Percentiles rank a stretch among this genome's conserved stretches.
Conservation (phyloP, 2,797 vertebrate genomes). For the Scolopax rusticola region DNA sequence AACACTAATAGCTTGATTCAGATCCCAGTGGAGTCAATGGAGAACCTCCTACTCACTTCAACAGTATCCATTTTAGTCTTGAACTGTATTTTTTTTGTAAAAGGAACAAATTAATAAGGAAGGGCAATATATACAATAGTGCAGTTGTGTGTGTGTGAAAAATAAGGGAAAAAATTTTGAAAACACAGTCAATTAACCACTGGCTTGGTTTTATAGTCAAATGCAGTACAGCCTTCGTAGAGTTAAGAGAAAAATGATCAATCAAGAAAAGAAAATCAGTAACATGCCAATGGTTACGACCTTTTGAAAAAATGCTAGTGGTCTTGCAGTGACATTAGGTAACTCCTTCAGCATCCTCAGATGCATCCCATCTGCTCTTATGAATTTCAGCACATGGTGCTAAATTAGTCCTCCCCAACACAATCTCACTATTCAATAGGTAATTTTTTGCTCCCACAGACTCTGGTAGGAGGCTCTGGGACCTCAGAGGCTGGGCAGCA, state of each 20-base stretch:
- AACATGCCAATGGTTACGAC: background rate
- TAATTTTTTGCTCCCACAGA: background rate
- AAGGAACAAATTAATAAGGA: background rate
- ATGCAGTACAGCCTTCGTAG: background rate
- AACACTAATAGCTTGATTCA: background rate
- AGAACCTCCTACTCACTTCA: background rate
- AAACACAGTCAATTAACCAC: background rate
- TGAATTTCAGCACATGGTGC: background rate
- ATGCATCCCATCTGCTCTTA: background rate
- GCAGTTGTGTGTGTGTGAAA: background rate
- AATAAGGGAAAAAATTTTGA: background rate
- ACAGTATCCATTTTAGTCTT: background rate
- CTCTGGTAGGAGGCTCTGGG: background rate
- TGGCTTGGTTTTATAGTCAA: background rate
- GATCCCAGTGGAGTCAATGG: background rate
- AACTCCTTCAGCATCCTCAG: background rate
- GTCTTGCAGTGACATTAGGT: background rate
- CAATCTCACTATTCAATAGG: background rate
- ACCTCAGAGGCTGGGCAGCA: background rate
- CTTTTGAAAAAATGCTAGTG: background rate
- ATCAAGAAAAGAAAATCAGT: background rate
- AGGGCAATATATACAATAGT: background rate
- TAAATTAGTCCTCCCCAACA: background rate
- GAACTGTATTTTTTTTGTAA: background rate
- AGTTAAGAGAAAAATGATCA: background rate